phyloP scores from a whole-genome alignment of 2,113 vertebrate genomes.

The Kryptolebias marmoratus region DNA sequence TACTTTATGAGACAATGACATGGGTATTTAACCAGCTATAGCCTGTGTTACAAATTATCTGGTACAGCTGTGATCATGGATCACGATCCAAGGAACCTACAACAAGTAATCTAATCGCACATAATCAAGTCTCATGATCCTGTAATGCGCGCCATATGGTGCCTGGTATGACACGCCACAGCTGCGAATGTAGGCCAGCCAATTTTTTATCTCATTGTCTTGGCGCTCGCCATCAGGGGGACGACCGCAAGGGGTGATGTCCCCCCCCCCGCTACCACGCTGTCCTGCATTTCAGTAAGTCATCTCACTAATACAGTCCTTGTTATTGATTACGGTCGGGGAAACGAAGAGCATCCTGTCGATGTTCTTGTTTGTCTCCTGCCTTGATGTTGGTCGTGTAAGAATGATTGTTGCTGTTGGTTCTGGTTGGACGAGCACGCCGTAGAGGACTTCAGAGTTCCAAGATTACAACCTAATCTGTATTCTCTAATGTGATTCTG shows the following conservation, averaged over 20 bases:
- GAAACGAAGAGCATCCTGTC: constrained; percentile 23
- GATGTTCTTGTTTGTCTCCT: constrained; percentile 35
- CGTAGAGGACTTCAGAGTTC: neutral
- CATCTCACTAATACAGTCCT: constrained; percentile 44
- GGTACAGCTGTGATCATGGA: constrained; percentile 8
- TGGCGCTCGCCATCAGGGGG: constrained; percentile 45
- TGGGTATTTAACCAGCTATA: constrained; percentile 4
- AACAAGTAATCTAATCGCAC: constrained; percentile 34
- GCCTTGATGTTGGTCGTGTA: constrained; percentile 14
- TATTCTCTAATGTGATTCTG: neutral
- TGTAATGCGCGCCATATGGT: constrained; percentile 50
- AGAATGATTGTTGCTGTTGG: constrained; percentile 4
- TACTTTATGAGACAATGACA: constrained; percentile 5
- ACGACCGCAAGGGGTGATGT: constrained; percentile 55
- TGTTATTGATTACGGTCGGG: constrained; percentile 49
- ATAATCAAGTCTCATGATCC: constrained; percentile 44
- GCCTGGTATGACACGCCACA: constrained; percentile 31
- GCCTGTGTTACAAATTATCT: constrained; percentile 17
- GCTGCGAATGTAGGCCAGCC: constrained; percentile 53
- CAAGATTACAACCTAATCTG: neutral
- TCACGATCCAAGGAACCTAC: constrained; percentile 33
- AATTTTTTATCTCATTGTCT: constrained; percentile 44
- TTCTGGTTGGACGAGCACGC: neutral
- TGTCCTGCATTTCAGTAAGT: constrained; percentile 56
- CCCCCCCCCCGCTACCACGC: constrained; percentile 33